phyloP scores from a whole-genome alignment of 2,797 vertebrate genomes.

The Platalea minor region DNA sequence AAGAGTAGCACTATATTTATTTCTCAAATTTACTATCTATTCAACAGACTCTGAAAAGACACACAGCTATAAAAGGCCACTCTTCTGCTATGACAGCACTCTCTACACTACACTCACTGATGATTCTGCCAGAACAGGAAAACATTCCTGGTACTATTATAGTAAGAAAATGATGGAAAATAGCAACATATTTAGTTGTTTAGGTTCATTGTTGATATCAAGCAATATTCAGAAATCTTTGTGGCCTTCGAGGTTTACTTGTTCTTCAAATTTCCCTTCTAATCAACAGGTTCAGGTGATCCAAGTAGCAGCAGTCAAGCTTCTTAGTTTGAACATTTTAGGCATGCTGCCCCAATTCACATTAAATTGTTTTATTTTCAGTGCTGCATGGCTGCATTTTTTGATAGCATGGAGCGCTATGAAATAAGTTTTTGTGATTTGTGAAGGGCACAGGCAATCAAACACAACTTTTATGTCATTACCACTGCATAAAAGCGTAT shows the following conservation, averaged over 20 bases:
- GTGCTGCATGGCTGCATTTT: not conserved
- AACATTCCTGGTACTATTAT: not conserved
- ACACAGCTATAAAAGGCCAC: not conserved
- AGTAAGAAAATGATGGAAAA: not conserved
- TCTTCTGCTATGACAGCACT: not conserved
- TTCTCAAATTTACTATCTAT: not conserved
- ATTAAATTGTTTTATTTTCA: conserved; percentile 31
- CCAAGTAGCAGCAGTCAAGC: not conserved
- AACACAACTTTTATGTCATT: conserved; percentile 37
- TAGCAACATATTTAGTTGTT: not conserved
- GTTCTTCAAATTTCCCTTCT: not conserved
- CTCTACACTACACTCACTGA: not conserved
- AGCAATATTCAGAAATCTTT: not conserved
- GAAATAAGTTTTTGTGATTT: conserved; percentile 54
- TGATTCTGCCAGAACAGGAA: not conserved
- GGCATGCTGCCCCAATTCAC: not conserved
- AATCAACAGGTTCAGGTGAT: not conserved
- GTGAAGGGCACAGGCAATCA: conserved; percentile 33
- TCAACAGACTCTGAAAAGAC: not conserved
- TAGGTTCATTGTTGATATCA: not conserved
- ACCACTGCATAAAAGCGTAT: not conserved
- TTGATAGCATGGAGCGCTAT: conserved; percentile 14
- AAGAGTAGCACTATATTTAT: not conserved
- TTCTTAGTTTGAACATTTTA: not conserved
- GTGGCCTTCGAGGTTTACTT: not conserved